phyloP scores from a whole-genome alignment of 2,113 vertebrate genomes.

The Otus sunia region DNA sequence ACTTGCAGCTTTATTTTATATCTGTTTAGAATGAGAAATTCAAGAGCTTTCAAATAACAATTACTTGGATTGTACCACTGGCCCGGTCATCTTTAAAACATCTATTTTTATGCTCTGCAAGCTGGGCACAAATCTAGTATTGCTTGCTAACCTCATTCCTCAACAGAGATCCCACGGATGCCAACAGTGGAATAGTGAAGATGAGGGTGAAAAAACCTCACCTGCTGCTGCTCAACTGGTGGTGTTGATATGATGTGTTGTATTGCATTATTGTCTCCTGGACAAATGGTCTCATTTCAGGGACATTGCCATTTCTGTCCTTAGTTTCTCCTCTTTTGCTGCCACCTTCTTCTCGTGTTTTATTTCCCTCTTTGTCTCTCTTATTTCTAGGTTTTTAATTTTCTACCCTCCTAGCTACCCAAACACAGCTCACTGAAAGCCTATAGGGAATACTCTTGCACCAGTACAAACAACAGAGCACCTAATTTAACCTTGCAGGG shows the following conservation, averaged over 20 bases:
- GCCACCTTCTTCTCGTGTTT: not conserved
- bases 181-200: not conserved
- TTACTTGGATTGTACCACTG: not conserved
- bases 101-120: not conserved
- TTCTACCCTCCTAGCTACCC: not conserved
- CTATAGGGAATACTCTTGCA: not conserved
- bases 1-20: not conserved
- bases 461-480: not conserved
- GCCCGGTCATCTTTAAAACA: not conserved
- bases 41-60: not conserved
- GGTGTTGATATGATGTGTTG: not conserved
- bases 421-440: not conserved
- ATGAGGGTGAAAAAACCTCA: not conserved
- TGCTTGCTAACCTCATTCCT: not conserved
- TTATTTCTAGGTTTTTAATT: not conserved
- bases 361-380: not conserved
- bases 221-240: not conserved
- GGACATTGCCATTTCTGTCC: not conserved
- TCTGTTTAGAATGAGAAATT: not conserved
- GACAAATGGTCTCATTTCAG: not conserved
- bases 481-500: not conserved
- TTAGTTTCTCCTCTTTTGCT: not conserved
- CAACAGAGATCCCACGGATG: not conserved
- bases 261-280: fast-evolving
- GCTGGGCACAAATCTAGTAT: not conserved